Conservation (phyloP, 1,140 invertebrate species). For the Caenorhabditis remanei region DNA sequence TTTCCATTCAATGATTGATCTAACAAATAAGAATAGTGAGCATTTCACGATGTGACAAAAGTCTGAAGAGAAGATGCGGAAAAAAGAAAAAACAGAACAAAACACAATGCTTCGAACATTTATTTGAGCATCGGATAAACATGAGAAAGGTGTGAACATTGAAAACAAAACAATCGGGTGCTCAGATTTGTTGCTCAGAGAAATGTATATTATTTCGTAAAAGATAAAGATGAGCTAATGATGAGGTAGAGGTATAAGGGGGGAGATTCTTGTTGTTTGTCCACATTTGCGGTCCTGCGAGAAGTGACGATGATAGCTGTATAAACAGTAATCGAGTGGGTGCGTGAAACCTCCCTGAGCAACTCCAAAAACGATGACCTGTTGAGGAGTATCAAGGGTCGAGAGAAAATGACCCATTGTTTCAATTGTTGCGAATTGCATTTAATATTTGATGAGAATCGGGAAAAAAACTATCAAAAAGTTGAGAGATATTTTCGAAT, state of each 20-base stretch:
- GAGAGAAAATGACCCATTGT: not conserved
- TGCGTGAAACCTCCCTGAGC: not conserved
- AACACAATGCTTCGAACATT: not conserved
- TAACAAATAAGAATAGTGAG: not conserved
- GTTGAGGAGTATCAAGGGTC: slow-evolving; percentile 24
- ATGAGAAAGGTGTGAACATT: slow-evolving; percentile 35
- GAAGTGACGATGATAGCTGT: slow-evolving; percentile 54
- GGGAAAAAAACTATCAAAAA: not conserved
- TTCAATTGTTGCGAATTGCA: not conserved
- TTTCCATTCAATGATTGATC: slow-evolving; percentile 45
- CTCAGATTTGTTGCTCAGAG: not conserved
- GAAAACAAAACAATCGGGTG: not conserved
- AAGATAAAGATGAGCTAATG: slow-evolving; percentile 38
- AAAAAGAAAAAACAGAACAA: slow-evolving; percentile 6
- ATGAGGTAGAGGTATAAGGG: slow-evolving; percentile 19
- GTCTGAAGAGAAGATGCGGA: not conserved
- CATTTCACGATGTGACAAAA: not conserved
- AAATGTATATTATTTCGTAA: not conserved
- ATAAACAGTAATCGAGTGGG: slow-evolving; percentile 54
- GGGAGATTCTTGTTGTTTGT: slow-evolving; percentile 9
- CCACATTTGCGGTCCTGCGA: slow-evolving; percentile 1
- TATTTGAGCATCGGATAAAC: not conserved
- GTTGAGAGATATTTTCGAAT: not conserved
- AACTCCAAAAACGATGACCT: slow-evolving; percentile 27
- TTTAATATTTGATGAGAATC: not conserved